Base-by-base conservation (phyloP, 2,113 vertebrate genomes). In the Ophthalmolycus amberensis region DNA sequence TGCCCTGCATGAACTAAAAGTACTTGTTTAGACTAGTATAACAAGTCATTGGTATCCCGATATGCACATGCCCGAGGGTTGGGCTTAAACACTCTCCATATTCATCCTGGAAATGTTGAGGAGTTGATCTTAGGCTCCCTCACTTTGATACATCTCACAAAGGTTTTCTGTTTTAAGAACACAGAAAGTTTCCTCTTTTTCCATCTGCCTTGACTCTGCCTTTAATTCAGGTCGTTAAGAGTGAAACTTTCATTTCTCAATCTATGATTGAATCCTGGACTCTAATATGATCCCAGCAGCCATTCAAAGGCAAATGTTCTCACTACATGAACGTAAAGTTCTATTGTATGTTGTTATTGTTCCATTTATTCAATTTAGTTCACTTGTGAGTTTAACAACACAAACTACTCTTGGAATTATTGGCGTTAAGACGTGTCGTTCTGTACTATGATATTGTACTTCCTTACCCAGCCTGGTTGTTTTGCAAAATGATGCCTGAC, bases 81-180 rank as follows among this genome's bases (percentile, higher is more conserved):
- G 29, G n/a, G 25, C 66, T 85, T 34, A 73, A 78, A 84, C 72
- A 86, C 52, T 88, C 82, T 68, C 66, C 79, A 86, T 81, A 85
- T 85, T 90, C 73, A 87, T 67, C 44, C 52, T 84, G 71, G 50
- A 80, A 75, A 81, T 64, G 25, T n/a, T 67, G 32, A 76, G 44
- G 40, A 85, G 46, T 71, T 16, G 14, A 44, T 62, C 73, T 38
- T 56, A 9, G 18, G 22, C 54, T 60, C 20, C 20, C 37, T 69
- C n/a, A 71, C 58, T 85, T 50, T 85, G 63, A 89, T 79, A 54
- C 64, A 63, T 74, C 73, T 85, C 76, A 85, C 85, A 91, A 88
- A 85, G 69, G 60, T 74, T 87, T 85, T 85, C 77, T 85, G 72
- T 89, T 50, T 85, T 42, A 62, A 69, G 69, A 71, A 77, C 60